Base-by-base conservation (phyloP, 2,113 vertebrate genomes). In the Crotalus helleri region DNA sequence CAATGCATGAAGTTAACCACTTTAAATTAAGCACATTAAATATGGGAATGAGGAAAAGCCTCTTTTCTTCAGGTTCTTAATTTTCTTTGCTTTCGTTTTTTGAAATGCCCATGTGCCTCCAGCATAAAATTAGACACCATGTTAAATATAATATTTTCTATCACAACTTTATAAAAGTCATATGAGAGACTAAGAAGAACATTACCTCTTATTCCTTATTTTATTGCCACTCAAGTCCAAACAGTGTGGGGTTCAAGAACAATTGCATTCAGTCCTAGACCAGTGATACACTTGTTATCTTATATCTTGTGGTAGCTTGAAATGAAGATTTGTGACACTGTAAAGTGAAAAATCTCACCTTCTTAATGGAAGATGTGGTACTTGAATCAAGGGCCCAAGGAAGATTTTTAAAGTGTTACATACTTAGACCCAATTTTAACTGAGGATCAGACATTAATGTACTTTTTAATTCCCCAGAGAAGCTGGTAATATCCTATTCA, bases 401-500 rank as follows among this genome's bases (percentile, higher is more conserved):
- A 81, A 93, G 89, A 93, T 93, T 93, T 93, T 93, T 93, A 93
- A 87, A 93, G 92, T 93, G 92, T 93, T 90, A 87, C 89, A 93
- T 93, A 93, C 92, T 93, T 93, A 93, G 89, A 64, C 92, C 86
- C 92, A 93, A 93, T 93, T 93, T 93, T 93, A 93, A 87, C 89
- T 93, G 89, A 90, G 92, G 92, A 93, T 93, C 92, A 93, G 89
- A 86, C 81, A 93, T 93, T 90, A 90, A 93, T 93, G 90, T 87
- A 93, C 92, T 88, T 92, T 92, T 89, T 92, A 93, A 93, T 93
- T 93, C 92, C 92, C 89, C 92, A 87, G 92, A 93, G 92, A 89
- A 90, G 89, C 89, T 93, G 81, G 81, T 90, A 93, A 93, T 93
- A 93, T 93, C 57, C 81, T 93, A 90, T 93, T 93, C 92, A 93